phyloP scores from a whole-genome alignment of 1,140 invertebrate species.

The Coptotermes formosanus region DNA sequence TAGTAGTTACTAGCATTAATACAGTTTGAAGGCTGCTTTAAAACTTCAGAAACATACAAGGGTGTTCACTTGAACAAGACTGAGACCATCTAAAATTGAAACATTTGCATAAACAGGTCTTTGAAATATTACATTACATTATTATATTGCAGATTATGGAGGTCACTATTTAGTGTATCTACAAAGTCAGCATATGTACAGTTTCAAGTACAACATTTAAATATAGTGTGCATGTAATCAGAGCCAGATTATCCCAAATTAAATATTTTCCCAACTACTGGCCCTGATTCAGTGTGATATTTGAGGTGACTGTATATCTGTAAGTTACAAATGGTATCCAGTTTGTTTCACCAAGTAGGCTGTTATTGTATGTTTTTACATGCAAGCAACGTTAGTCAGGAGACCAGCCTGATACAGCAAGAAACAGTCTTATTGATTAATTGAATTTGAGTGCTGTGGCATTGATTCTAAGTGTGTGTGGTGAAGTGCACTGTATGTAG shows the following conservation, averaged over 20 bases:
- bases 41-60: not conserved
- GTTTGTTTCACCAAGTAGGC: not conserved
- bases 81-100: not conserved
- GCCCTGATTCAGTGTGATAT: not conserved
- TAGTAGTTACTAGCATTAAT: not conserved
- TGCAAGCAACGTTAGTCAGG: not conserved
- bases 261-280: not conserved
- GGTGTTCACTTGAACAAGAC: not conserved
- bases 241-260: not conserved
- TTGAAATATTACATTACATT: not conserved
- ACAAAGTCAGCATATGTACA: not conserved
- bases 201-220: conserved; percentile 7
- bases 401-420: not conserved
- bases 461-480: not conserved
- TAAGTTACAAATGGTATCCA: not conserved
- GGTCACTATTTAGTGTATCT: not conserved
- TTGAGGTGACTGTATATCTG: not conserved
- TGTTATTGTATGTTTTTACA: not conserved
- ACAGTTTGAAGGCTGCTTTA: not conserved
- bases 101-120: not conserved
- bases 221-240: not conserved
- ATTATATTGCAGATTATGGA: not conserved
- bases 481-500: not conserved
- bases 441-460: not conserved
- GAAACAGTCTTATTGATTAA: not conserved